Conservation (phyloP, 2,797 vertebrate genomes). For the Halcyon badia region DNA sequence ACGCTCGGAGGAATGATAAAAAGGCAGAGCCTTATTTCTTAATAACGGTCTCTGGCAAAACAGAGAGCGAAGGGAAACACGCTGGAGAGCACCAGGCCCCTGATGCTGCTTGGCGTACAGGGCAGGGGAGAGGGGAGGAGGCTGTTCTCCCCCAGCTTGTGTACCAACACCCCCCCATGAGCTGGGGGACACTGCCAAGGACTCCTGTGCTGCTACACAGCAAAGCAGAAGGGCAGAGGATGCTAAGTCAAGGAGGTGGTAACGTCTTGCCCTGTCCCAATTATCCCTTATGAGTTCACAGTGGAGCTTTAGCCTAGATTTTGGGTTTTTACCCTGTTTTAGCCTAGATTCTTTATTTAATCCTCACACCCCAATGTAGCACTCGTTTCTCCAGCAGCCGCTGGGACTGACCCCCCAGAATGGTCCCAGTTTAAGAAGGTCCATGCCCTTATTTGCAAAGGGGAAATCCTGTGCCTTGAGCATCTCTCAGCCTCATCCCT, state of each 20-base stretch:
- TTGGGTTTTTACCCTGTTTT: neutral
- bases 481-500: neutral
- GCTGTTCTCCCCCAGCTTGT: neutral
- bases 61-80: neutral
- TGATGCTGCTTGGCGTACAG: neutral
- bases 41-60: slow-evolving; percentile 48
- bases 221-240: neutral
- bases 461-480: neutral
- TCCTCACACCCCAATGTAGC: rapidly evolving
- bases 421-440: neutral
- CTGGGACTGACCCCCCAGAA: neutral
- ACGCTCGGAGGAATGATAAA: slow-evolving; percentile 14
- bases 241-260: neutral
- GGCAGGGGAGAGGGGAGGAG: neutral
- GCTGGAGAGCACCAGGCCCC: neutral
- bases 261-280: neutral
- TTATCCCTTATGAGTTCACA: neutral
- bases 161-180: neutral
- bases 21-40: slow-evolving; percentile 51
- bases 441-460: rapidly evolving
- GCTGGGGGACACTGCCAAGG: neutral
- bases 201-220: neutral
- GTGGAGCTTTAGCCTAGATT: too few species aligned
- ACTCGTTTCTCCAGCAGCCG: neutral
- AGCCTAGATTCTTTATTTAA: rapidly evolving